Evolutionary conservation across 2,113 vertebrate species (phyloP), one percentile per base, ranked within the genome.

Genomic region (Nipponia nippon): DNA sequence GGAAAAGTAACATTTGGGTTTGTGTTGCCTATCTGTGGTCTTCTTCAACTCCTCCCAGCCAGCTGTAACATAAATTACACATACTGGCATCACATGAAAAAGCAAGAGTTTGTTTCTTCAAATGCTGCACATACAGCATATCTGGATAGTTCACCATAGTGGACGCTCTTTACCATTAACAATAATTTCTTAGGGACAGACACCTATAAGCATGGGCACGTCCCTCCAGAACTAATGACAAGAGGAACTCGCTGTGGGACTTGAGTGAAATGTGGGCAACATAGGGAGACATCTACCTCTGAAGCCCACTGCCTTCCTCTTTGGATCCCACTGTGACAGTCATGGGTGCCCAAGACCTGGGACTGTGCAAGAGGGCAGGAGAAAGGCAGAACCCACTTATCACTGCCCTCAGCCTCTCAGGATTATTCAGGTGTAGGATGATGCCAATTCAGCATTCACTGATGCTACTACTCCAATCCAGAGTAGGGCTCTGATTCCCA

Each of bases 141-240:
- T 23, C 50, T 73, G 15, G 36, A 81, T 12, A 86, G 26, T 34
- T 61, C 26, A 29, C 17, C 22, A 6, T 58, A 30, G 21, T 20
- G 19, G 38, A 17, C 23, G 8, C 22, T 65, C 9, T 63, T 91
- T 50, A 69, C 18, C 55, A 32, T 50, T 44, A 72, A 34, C n/a
- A 49, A 27, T 56, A 42, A 38, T 72, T 80, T 87, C 20, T 83
- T 56, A 53, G 34, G 27, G 21, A 66, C 23, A 61, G 55, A n/a
- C 30, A 56, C 4, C 13, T 56, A 16, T 18, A 61, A 73, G 17
- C 26, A 70, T 16, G 9, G n/a, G 42, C 10, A 23, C 0, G 0
- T 52, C 46, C 10, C 22, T 53, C 36, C 36, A 62, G 11, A 78
- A 75, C 27, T 87, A 89, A 19, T 7, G 7, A 11, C 63, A 77